phyloP scores from a whole-genome alignment of 1,140 invertebrate genomes.

The Acromyrmex charruanus region DNA sequence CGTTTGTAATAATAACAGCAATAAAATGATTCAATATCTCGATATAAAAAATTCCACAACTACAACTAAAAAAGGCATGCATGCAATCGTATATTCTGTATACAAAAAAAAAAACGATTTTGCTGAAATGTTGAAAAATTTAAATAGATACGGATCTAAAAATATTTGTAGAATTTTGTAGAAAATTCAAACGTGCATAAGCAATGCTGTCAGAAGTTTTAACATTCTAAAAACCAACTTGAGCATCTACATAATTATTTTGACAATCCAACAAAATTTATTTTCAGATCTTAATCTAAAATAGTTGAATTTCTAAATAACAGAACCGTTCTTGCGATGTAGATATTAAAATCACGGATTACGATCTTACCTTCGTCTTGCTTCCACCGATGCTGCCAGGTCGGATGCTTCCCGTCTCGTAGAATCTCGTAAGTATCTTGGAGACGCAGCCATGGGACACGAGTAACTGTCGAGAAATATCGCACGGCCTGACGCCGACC shows the following conservation, averaged over 20 bases:
- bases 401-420: slow-evolving; percentile 96
- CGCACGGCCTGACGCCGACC: slow-evolving; percentile 96
- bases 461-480: slow-evolving; percentile 97
- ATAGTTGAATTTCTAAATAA: too few relatives aligned
- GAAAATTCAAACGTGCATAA: too few relatives aligned
- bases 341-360: background rate
- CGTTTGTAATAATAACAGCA: background rate
- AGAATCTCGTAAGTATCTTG: slow-evolving; percentile 98
- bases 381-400: slow-evolving; percentile 96
- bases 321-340: background rate
- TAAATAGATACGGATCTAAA: too few relatives aligned
- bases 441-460: slow-evolving; percentile 99
- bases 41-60: background rate
- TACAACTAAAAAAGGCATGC: background rate
- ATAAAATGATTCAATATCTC: background rate
- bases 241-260: too few relatives aligned
- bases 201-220: too few relatives aligned
- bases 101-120: too few relatives aligned
- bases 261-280: too few relatives aligned
- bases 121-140: too few relatives aligned
- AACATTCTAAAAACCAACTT: too few relatives aligned
- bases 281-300: too few relatives aligned
- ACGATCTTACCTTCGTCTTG: slow-evolving; percentile 93
- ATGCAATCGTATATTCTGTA: background rate
- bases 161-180: too few relatives aligned